phyloP scores from a whole-genome alignment of 2,888 invertebrate genomes.

The Ormyrus labotus region DNA sequence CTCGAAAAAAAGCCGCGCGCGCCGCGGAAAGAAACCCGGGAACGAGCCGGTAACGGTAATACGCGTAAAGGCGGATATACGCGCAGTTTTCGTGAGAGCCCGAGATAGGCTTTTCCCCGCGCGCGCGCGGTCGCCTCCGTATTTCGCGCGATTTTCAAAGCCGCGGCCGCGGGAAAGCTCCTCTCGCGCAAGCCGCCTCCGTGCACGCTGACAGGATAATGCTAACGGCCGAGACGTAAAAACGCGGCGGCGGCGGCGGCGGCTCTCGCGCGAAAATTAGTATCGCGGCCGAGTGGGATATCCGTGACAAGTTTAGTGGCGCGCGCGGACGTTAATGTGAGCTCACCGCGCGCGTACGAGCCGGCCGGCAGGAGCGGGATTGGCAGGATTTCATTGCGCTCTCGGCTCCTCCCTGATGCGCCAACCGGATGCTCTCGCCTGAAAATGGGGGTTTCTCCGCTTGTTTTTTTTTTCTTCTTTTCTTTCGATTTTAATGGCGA shows the following conservation, averaged over 20 bases:
- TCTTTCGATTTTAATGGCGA: no score
- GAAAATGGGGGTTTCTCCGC: no score
- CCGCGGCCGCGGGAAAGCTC: not conserved
- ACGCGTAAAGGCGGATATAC: not conserved
- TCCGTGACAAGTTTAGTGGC: constrained; percentile 10
- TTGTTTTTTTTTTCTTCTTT: no score
- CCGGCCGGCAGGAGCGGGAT: no score
- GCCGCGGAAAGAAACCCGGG: not conserved
- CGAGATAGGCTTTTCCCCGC: no score
- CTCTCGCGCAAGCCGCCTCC: constrained; percentile 9
- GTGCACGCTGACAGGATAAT: constrained; percentile 33
- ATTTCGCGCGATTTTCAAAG: constrained; percentile 7
- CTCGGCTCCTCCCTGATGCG: no score
- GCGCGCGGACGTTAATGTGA: no score
- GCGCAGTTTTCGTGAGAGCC: not conserved
- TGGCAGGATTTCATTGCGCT: no score
- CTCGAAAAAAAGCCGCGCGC: not conserved
- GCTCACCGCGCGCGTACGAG: no score
- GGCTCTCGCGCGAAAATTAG: constrained; percentile 12
- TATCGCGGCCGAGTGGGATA: not conserved
- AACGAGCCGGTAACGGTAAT: not conserved
- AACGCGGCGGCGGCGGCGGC: not conserved
- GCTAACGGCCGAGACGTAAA: not conserved
- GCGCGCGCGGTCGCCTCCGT: not conserved
- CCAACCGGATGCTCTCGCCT: no score